Percentiles rank a stretch among this genome's conserved stretches.
Evolutionary conservation across 2,888 invertebrate genomes (phyloP).

Genomic region (Melinaea menophilus): DNA sequence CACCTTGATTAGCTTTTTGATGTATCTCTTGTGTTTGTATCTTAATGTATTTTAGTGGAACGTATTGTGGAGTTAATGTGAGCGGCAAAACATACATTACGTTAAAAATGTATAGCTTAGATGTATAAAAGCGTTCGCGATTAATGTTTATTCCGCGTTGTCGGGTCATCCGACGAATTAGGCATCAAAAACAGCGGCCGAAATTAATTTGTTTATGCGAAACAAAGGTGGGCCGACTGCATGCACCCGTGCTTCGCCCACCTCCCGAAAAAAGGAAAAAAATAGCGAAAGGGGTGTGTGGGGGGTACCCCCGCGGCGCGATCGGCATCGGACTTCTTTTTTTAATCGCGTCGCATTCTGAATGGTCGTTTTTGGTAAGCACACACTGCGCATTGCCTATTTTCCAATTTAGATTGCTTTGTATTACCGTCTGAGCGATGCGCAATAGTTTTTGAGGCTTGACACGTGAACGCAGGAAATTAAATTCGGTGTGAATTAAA

Average conservation of each 20-base stretch:
- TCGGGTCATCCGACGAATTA: slow-evolving; percentile 66
- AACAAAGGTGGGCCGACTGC: slow-evolving; percentile 76
- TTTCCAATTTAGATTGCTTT: slow-evolving; percentile 79
- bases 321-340: slow-evolving; percentile 78
- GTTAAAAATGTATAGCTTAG: slow-evolving; percentile 17
- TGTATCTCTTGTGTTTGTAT: neutral
- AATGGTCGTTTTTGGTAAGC: slow-evolving; percentile 77
- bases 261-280: slow-evolving; percentile 72
- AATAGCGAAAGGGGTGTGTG: slow-evolving; percentile 57
- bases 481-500: slow-evolving; percentile 61
- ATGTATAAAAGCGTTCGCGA: slow-evolving; percentile 25
- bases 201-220: slow-evolving; percentile 79
- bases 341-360: slow-evolving; percentile 77
- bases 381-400: slow-evolving; percentile 78
- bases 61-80: neutral
- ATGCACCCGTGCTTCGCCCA: slow-evolving; percentile 73
- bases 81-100: neutral
- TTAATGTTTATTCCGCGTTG: slow-evolving; percentile 32
- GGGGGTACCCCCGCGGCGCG: slow-evolving; percentile 66
- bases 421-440: slow-evolving; percentile 77
- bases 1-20: neutral
- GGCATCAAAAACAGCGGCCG: slow-evolving; percentile 75
- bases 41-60: neutral
- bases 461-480: slow-evolving; percentile 71
- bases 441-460: slow-evolving; percentile 75